Conservation (phyloP, 2,113 vertebrate genomes). For the Athene cunicularia region DNA sequence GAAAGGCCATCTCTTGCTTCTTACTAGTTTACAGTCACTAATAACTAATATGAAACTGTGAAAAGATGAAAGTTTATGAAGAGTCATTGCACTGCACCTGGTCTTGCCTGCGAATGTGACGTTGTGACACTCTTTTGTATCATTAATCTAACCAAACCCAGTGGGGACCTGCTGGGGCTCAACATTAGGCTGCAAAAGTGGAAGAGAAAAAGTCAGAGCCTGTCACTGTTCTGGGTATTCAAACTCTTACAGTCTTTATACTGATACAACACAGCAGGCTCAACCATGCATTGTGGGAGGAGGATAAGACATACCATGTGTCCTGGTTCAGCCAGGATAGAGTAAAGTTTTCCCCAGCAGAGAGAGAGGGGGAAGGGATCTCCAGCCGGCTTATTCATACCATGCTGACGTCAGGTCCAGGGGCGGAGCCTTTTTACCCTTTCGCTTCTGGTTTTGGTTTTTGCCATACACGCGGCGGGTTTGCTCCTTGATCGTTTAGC, state of each 20-base stretch:
- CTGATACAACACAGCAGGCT: not conserved
- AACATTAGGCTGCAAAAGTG: not conserved
- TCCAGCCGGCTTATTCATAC: too few relatives aligned
- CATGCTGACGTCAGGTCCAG: too few relatives aligned
- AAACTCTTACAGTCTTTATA: not conserved
- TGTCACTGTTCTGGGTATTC: not conserved
- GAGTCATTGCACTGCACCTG: not conserved
- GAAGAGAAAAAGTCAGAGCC: not conserved
- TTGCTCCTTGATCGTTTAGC: too few relatives aligned
- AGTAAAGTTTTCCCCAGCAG: too few relatives aligned
- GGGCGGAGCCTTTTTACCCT: too few relatives aligned
- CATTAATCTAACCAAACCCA: not conserved
- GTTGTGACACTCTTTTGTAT: not conserved
- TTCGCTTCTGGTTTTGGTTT: too few relatives aligned
- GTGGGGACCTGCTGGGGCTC: not conserved
- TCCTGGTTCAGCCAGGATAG: too few relatives aligned
- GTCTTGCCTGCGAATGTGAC: not conserved
- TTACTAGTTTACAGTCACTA: not conserved
- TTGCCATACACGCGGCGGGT: too few relatives aligned
- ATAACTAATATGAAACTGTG: not conserved
- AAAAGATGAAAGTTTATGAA: not conserved
- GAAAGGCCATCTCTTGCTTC: not conserved
- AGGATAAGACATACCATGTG: rapidly evolving
- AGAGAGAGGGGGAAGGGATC: too few relatives aligned
- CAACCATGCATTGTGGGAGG: rapidly evolving